Base-by-base conservation (phyloP, 2,113 vertebrate species). In the Dasypus novemcinctus region DNA sequence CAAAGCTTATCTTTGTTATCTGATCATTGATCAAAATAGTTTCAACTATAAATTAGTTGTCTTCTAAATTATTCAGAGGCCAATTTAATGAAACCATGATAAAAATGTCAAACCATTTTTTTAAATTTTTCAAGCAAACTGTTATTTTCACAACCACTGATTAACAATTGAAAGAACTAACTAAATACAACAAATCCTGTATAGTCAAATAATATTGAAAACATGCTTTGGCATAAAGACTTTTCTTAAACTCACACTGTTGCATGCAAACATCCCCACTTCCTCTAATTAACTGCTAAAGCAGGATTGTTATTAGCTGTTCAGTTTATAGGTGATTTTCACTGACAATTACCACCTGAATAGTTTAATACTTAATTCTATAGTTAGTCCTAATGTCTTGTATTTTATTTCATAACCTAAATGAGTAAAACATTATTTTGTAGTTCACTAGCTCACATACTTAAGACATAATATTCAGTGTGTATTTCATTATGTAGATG, bases 401-500 rank as follows among this genome's bases (percentile, higher is more conserved):
- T 94, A 97, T 97, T 97, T 98, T 98, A 98, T 96, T 97, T 98
- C 93, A 98, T 98, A 98, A 98, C 89, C 96, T 97, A 98, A 98
- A 98, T 94, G 94, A 98, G 95, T 95, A 97, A 98, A 98, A 98
- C 96, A 97, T 96, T 97, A 98, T 97, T 98, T 98, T 98, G 96
- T 97, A 98, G 97, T 98, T 98, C 97, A 95, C 97, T 95, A 96
- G 96, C 91, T 98, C 93, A 96, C 92, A 94, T 90, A 97, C 96
- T 97, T 96, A 97, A 97, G 96, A 95, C 94, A 76, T 90, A 98
- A 98, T 79, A 95, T 97, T 98, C 92, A 97, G 98, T 97, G 97
- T 98, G 97, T 98, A 97, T 98, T 98, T 98, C 98, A 98, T 98
- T 98, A 98, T 98, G 98, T 96, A 98, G 98, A 98, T 98, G 97